These are phyloP conservation scores for Falcunculus frontatus DNA, from an alignment of 2,113 vertebrate species.

Conservation along the genomic window DNA sequence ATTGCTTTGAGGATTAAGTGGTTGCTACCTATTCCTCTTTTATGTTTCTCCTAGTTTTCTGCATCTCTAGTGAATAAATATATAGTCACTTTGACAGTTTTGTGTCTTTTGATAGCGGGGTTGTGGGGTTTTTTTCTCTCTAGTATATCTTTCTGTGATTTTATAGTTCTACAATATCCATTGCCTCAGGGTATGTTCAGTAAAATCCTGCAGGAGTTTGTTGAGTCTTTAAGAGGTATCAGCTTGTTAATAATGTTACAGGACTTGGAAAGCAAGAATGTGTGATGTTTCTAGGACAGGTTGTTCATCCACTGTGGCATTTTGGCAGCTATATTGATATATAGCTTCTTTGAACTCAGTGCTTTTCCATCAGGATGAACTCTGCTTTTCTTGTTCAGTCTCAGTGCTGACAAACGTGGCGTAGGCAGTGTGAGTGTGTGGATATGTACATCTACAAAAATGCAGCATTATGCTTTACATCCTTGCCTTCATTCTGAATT, in stretches of 20 bases:
- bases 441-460: background rate
- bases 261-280: background rate
- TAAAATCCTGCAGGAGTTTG: slow-evolving; percentile 7
- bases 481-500: background rate
- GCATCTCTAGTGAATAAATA: background rate
- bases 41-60: background rate
- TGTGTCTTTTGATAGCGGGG: background rate
- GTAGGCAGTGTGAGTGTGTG: background rate
- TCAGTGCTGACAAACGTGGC: background rate
- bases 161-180: background rate
- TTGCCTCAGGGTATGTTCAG: background rate
- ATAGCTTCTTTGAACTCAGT: background rate
- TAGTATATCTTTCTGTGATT: background rate
- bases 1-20: background rate
- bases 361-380: background rate
- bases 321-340: background rate
- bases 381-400: background rate
- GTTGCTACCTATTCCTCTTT: background rate
- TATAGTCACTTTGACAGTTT: background rate
- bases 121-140: background rate
- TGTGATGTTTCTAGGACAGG: background rate
- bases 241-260: slow-evolving; percentile 1
- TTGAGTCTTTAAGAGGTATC: background rate
- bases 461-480: background rate
- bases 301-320: background rate